A percentile compares a stretch with the other conserved stretches of the same genome.
Evolutionary conservation across 2,113 vertebrate genomes (phyloP).

Genomic region (Haemorhous mexicanus): DNA sequence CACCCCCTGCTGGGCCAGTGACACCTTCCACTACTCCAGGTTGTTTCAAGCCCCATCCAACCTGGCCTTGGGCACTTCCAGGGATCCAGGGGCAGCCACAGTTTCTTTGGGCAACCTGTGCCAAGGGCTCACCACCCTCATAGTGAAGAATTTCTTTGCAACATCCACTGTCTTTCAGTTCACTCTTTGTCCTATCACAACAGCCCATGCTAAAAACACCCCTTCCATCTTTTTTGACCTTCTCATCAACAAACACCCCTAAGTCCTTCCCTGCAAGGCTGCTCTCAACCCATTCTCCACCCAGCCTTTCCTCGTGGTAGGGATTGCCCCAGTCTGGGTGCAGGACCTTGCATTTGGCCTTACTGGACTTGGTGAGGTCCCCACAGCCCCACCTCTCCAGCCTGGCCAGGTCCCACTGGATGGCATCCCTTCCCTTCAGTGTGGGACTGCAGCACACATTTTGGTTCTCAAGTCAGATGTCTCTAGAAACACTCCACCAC

Average conservation of each 20-base stretch:
- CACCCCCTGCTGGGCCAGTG: not conserved
- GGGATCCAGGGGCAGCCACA: not conserved
- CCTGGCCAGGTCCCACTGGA: not conserved
- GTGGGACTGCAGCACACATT: not conserved
- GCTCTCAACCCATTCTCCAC: not conserved
- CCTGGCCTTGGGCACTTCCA: not conserved
- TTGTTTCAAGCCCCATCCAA: accelerated
- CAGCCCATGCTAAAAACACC: not conserved
- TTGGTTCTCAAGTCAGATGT: not conserved
- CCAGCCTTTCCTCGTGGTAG: not conserved
- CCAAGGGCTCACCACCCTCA: not conserved
- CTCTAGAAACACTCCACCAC: slow-evolving; percentile 11
- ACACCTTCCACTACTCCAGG: not conserved
- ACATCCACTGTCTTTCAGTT: not conserved
- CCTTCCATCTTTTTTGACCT: not conserved
- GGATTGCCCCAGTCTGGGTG: not conserved
- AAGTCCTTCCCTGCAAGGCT: not conserved
- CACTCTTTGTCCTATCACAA: not conserved
- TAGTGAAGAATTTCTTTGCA: not conserved
- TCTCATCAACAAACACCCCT: not conserved
- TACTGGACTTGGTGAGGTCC: not conserved
- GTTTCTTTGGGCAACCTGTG: not conserved
- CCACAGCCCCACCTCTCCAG: not conserved
- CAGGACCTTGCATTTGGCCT: not conserved
- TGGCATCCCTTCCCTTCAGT: not conserved